phyloP scores from a whole-genome alignment of 1,140 invertebrate genomes.

The Drosophila tropicalis region DNA sequence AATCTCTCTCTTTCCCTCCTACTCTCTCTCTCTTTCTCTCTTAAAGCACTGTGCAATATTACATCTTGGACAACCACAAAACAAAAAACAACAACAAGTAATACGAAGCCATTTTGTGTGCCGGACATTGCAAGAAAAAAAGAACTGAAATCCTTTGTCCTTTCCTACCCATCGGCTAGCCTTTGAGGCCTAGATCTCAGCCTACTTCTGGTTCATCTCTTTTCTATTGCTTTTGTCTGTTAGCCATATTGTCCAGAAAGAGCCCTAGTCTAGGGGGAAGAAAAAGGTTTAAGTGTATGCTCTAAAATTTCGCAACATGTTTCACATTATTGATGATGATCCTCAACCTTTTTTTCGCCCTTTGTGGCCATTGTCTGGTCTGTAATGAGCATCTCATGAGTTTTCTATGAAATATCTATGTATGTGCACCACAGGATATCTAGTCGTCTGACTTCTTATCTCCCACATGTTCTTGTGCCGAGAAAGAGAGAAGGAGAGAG shows the following conservation, averaged over 20 bases:
- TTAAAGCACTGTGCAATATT: constrained; percentile 1
- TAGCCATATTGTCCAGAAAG: constrained; percentile 60
- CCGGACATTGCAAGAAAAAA: constrained; percentile 18
- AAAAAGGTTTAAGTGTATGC: constrained; percentile 63
- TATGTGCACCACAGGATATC: constrained; percentile 44
- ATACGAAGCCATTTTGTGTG: constrained; percentile 58
- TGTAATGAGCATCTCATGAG: constrained; percentile 61
- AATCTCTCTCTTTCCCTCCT: no score
- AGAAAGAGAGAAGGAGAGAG: no score
- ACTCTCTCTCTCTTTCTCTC: not conserved
- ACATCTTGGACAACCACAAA: not conserved
- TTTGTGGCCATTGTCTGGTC: constrained; percentile 4
- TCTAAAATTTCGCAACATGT: constrained; percentile 77
- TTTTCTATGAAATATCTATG: constrained; percentile 46
- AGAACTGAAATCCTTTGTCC: constrained; percentile 50
- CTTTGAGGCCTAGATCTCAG: constrained; percentile 21
- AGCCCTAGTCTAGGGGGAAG: not conserved
- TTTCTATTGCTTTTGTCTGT: constrained; percentile 72
- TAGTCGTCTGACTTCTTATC: constrained; percentile 4
- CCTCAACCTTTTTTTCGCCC: constrained; percentile 37
- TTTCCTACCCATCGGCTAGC: constrained; percentile 7
- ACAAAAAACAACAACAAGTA: constrained; percentile 31
- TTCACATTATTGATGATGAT: constrained; percentile 72
- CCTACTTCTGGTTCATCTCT: constrained; percentile 12
- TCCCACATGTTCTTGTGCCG: constrained; percentile 44